phyloP scores from a whole-genome alignment of 2,888 invertebrate species.

The Lithophane semibrunnea region DNA sequence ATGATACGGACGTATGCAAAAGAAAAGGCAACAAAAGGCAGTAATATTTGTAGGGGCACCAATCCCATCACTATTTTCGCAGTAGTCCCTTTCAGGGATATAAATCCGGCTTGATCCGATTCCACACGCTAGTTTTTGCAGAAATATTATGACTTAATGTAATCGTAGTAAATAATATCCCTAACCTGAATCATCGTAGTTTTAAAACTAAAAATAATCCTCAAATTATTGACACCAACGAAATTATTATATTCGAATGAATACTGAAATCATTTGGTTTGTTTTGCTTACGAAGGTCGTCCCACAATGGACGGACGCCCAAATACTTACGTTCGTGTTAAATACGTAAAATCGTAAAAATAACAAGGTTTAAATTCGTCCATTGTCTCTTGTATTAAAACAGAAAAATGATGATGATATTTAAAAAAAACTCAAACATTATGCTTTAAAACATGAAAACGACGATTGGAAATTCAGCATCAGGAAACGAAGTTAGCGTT shows the following conservation, averaged over 20 bases:
- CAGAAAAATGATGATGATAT: background rate
- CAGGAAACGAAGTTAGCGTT: background rate
- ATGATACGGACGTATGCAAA: too few relatives aligned
- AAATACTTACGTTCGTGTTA: slow-evolving; percentile 12
- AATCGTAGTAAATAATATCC: background rate
- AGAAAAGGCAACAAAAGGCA: too few relatives aligned
- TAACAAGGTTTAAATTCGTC: slow-evolving; percentile 7
- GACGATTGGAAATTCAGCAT: background rate
- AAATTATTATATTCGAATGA: background rate
- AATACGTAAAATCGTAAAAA: slow-evolving; percentile 31
- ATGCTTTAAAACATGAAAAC: background rate
- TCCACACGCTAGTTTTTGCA: background rate
- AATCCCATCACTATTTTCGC: too few relatives aligned
- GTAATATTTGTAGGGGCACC: too few relatives aligned
- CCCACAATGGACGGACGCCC: slow-evolving; percentile 43
- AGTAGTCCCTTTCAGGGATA: too few relatives aligned
- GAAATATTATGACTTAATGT: background rate
- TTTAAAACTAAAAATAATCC: background rate
- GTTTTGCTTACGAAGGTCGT: slow-evolving; percentile 43
- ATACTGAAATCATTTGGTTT: slow-evolving; percentile 22
- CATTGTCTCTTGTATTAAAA: background rate
- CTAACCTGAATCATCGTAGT: background rate
- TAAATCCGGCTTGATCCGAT: background rate
- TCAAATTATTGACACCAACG: background rate
- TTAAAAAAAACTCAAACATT: background rate